Conservation (phyloP, 2,113 vertebrate species). For the Notarius lentiginosus region DNA sequence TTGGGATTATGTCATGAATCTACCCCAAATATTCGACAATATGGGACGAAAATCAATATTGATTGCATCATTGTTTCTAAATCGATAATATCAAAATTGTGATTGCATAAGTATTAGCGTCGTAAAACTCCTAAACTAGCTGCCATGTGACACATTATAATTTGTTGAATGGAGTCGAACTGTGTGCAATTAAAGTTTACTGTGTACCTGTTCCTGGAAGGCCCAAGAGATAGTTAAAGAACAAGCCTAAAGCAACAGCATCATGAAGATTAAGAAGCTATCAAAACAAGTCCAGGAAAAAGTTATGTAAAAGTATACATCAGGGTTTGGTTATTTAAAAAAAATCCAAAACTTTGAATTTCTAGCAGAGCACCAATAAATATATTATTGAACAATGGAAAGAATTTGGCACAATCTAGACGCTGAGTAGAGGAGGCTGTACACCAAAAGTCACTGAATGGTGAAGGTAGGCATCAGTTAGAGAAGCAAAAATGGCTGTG, state of each 20-base stretch:
- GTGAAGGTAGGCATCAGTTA: neutral
- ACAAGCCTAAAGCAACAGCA: neutral
- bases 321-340: neutral
- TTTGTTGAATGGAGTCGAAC: neutral
- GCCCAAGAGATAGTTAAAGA: neutral
- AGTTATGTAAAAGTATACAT: neutral
- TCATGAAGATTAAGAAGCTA: neutral
- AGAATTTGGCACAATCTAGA: neutral
- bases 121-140: neutral
- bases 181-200: neutral
- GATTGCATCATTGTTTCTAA: neutral
- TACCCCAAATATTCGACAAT: neutral
- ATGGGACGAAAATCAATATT: neutral
- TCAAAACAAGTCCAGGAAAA: neutral
- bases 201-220: neutral
- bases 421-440: neutral
- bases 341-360: neutral
- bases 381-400: neutral
- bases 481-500: neutral
- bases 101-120: neutral
- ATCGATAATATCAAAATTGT: neutral
- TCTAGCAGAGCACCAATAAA: neutral
- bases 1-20: neutral
- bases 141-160: neutral
- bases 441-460: neutral